phyloP scores from a whole-genome alignment of 2,113 vertebrate species.

The Ranitomeya imitator region DNA sequence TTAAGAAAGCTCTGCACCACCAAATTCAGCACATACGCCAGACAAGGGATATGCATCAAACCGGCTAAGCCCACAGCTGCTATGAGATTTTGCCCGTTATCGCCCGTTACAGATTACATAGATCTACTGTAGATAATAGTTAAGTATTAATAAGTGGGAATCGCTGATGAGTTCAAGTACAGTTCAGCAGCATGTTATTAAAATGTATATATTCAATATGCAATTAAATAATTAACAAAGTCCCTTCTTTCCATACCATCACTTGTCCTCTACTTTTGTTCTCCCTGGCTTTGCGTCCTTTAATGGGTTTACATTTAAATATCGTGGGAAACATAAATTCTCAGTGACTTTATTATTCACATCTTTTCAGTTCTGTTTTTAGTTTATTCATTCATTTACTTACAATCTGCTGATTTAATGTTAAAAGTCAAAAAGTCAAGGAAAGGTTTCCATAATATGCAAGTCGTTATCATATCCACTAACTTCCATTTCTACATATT shows the following conservation, averaged over 20 bases:
- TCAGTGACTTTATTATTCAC: neutral
- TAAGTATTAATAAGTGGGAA: neutral
- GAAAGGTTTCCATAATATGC: neutral
- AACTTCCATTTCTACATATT: neutral
- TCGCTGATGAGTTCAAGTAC: neutral
- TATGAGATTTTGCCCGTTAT: no score
- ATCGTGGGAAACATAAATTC: neutral
- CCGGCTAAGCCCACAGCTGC: no score
- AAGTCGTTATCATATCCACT: neutral
- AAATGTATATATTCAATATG: neutral
- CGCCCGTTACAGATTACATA: neutral
- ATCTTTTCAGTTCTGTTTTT: neutral
- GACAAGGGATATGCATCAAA: no score
- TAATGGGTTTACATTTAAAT: constrained; percentile 3
- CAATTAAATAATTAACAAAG: constrained; percentile 22
- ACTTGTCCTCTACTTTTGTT: neutral
- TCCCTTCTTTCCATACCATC: neutral
- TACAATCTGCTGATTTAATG: neutral
- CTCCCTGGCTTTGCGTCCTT: neutral
- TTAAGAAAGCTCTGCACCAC: no score
- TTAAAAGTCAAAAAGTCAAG: neutral
- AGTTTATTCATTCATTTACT: neutral
- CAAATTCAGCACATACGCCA: no score
- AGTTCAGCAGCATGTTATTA: neutral
- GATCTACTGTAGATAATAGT: neutral